A percentile compares a stretch with the other conserved stretches of the same genome.
Conservation (phyloP, 2,797 vertebrate genomes). For the Mormyrops boulengeri region DNA sequence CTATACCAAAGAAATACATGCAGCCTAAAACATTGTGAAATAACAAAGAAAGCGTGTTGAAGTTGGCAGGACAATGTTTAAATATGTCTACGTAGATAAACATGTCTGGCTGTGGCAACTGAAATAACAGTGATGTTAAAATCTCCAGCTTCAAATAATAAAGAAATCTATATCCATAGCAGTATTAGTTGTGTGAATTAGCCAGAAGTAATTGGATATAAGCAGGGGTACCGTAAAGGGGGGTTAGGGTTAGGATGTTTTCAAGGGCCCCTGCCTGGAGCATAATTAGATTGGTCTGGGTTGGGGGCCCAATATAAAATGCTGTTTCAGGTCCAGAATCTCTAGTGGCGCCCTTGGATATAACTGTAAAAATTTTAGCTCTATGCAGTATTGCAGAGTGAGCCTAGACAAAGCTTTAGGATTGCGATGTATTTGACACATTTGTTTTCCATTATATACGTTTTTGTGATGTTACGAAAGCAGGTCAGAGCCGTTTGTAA, state of each 20-base stretch:
- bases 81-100: constrained; percentile 1
- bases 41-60: background rate
- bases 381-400: background rate
- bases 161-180: background rate
- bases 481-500: background rate
- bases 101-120: background rate
- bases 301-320: background rate
- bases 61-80: background rate
- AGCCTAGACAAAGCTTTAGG: background rate
- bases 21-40: background rate
- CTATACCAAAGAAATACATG: background rate
- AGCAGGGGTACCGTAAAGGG: background rate
- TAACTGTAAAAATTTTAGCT: background rate
- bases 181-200: background rate
- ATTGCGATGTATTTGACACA: background rate
- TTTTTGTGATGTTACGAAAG: background rate
- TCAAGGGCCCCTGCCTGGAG: background rate
- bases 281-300: background rate
- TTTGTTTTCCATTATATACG: background rate
- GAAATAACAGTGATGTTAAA: background rate
- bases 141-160: background rate
- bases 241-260: background rate
- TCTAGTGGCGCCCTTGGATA: background rate
- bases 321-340: background rate
- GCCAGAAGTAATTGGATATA: background rate